Conservation (phyloP, 2,888 invertebrate species). For the Mystacides longicornis region DNA sequence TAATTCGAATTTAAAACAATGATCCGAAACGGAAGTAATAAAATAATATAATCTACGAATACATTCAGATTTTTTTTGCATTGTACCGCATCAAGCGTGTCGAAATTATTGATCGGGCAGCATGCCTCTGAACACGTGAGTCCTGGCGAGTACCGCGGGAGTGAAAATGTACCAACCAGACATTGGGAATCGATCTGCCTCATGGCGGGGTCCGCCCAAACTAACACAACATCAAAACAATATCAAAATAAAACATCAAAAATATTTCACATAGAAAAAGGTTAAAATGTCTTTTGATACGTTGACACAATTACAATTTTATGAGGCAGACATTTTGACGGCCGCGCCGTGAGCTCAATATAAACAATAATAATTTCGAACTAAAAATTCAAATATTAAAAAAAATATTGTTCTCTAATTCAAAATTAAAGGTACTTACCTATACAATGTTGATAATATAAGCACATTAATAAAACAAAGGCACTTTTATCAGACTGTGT, state of each 20-base stretch:
- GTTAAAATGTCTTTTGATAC: not conserved
- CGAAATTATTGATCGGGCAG: not conserved
- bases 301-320: not conserved
- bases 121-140: constrained; percentile 1
- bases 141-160: not conserved
- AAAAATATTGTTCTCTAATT: constrained; percentile 1
- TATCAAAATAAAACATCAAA: not conserved
- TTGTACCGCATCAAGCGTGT: no score
- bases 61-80: no score
- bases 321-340: not conserved
- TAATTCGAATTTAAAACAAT: no score
- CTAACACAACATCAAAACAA: not conserved
- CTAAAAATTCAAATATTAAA: no score
- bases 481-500: constrained; percentile 21
- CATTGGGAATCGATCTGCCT: constrained; percentile 1
- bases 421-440: constrained; percentile 11
- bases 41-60: no score
- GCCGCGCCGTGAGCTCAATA: not conserved
- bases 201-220: not conserved
- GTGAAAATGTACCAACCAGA: not conserved
- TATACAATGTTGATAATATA: constrained; percentile 11
- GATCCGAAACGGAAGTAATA: no score
- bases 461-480: constrained; percentile 19
- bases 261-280: not conserved
- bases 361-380: no score